phyloP scores from a whole-genome alignment of 2,797 vertebrate species.

The Benthosema pterotum region DNA sequence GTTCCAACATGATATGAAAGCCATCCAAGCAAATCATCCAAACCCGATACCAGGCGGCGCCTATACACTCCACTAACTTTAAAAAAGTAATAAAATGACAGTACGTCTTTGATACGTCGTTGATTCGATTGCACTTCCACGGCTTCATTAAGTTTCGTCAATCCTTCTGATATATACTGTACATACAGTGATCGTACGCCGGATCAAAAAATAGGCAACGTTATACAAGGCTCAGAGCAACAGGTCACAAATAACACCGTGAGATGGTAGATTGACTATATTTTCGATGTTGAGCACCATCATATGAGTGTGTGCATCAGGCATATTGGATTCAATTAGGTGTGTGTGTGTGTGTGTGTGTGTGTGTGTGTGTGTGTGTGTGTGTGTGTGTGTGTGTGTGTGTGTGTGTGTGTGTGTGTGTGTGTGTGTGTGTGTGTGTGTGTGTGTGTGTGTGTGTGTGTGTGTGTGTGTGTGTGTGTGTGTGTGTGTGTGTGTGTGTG shows the following conservation, averaged over 20 bases:
- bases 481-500: slow-evolving; percentile 4
- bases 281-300: no score
- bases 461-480: slow-evolving; percentile 4
- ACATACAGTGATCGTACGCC: no score
- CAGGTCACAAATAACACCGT: no score
- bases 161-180: no score
- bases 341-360: not conserved
- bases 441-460: slow-evolving; percentile 1
- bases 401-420: not conserved
- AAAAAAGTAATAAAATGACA: slow-evolving; percentile 6
- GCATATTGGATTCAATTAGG: slow-evolving; percentile 60
- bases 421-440: slow-evolving; percentile 8
- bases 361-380: no score
- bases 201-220: no score
- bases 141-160: slow-evolving; percentile 35
- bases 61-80: not conserved
- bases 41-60: no score
- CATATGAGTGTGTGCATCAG: no score
- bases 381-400: slow-evolving; percentile 13
- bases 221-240: no score
- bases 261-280: no score
- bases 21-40: no score
- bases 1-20: no score
- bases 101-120: slow-evolving; percentile 29
- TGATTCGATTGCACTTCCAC: slow-evolving; percentile 39